These are phyloP conservation scores for Ctenicera cuprea DNA, from an alignment of 2,888 invertebrate genomes.

Conservation along the genomic window DNA sequence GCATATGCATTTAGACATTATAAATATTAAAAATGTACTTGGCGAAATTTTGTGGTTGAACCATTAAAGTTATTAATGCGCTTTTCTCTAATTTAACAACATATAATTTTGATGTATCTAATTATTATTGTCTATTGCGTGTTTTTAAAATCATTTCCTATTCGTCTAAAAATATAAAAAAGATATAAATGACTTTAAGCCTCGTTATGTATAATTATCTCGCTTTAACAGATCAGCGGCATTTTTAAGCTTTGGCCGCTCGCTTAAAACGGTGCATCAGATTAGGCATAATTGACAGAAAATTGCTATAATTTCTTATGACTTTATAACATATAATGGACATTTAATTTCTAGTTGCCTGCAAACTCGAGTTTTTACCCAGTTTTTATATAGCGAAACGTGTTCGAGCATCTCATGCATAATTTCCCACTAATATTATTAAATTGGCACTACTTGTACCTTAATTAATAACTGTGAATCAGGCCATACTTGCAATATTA, in stretches of 20 bases:
- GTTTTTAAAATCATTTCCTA: constrained; percentile 19
- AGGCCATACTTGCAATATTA: not conserved
- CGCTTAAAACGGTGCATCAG: constrained; percentile 47
- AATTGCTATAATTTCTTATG: constrained; percentile 67
- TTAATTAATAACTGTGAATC: constrained; percentile 49
- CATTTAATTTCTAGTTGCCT: constrained; percentile 65
- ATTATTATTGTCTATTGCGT: constrained; percentile 9
- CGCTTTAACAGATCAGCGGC: constrained; percentile 38
- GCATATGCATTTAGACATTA: not conserved
- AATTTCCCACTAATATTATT: constrained; percentile 45
- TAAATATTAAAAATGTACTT: too few species aligned
- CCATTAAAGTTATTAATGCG: not conserved
- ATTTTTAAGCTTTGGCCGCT: constrained; percentile 49
- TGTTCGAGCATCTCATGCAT: constrained; percentile 47
- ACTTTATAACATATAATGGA: constrained; percentile 67
- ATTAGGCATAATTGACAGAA: constrained; percentile 63
- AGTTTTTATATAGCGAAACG: constrained; percentile 49
- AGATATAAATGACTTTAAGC: constrained; percentile 40
- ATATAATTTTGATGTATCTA: constrained; percentile 8
- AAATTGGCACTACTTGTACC: constrained; percentile 45
- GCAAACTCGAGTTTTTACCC: constrained; percentile 53
- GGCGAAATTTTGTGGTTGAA: too few species aligned
- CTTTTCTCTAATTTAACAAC: constrained; percentile 14
- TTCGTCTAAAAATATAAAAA: constrained; percentile 32
- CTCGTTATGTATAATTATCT: constrained; percentile 50